Percentiles rank a stretch among this genome's conserved stretches.
Evolutionary conservation across 2,113 vertebrate genomes (phyloP).

Genomic region (Capricornis sumatraensis): DNA sequence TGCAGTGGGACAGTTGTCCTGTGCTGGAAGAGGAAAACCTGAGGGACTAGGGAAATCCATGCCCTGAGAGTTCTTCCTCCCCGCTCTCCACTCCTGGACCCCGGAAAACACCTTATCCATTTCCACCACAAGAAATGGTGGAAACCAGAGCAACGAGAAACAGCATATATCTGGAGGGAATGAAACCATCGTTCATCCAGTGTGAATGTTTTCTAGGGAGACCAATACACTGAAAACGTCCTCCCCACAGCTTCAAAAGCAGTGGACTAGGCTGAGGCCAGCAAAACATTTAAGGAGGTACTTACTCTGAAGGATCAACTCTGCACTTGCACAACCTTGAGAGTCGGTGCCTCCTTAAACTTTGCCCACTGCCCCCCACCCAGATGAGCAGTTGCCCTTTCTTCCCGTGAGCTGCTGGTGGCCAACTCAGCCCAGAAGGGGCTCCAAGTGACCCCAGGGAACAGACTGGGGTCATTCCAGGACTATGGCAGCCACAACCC

Average conservation of each 20-base stretch:
- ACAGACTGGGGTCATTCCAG: background rate
- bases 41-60: background rate
- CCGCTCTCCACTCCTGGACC: background rate
- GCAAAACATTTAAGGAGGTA: background rate
- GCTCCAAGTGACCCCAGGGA: background rate
- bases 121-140: conserved; percentile 2
- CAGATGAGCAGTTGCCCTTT: background rate
- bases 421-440: background rate
- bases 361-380: background rate
- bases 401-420: background rate
- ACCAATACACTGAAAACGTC: background rate
- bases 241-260: background rate
- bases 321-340: background rate
- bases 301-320: background rate
- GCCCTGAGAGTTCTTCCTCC: background rate
- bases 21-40: background rate
- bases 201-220: conserved; percentile 14
- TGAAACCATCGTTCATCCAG: background rate
- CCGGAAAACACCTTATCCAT: background rate
- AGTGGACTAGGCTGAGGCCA: background rate
- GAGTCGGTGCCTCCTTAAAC: background rate
- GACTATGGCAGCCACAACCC: background rate
- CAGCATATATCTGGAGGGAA: background rate
- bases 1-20: background rate
- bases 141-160: background rate